Percentiles rank a stretch among this genome's conserved stretches.
These are phyloP conservation scores for Tachystola acroxantha DNA, from an alignment of 2,888 invertebrate species.

Conservation along the genomic window DNA sequence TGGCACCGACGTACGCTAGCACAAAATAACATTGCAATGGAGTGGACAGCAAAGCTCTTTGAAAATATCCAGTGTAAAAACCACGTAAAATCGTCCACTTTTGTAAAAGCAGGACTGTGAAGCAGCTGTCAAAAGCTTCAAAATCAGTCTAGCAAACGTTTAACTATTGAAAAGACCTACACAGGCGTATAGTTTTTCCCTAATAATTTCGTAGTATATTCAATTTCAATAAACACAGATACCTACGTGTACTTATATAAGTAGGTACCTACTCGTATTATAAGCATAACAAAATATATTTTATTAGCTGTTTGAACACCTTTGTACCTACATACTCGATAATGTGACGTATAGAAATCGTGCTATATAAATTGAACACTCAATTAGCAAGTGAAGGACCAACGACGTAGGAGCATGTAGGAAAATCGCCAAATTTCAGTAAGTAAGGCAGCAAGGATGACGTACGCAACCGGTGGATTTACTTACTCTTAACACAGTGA, in stretches of 20 bases:
- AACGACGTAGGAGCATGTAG: constrained; percentile 17
- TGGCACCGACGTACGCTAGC: constrained; percentile 18
- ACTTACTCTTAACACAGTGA: constrained; percentile 1
- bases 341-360: constrained; percentile 35
- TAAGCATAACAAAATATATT: too few species aligned
- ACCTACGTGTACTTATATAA: too few species aligned
- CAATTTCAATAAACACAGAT: too few species aligned
- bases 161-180: not conserved
- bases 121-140: constrained; percentile 1
- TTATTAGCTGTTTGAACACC: too few species aligned
- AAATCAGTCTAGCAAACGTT: constrained; percentile 7
- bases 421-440: constrained; percentile 35
- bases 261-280: too few species aligned
- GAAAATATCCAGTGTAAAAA: constrained; percentile 40
- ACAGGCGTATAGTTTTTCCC: too few species aligned
- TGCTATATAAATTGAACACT: constrained; percentile 48
- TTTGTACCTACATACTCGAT: constrained; percentile 19
- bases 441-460: constrained; percentile 20
- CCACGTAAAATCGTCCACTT: constrained; percentile 35
- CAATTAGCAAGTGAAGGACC: constrained; percentile 44
- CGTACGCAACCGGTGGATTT: constrained; percentile 13
- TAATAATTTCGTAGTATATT: too few species aligned
- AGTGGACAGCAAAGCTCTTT: constrained; percentile 63
- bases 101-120: constrained; percentile 23
- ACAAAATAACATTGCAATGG: constrained; percentile 26